phyloP scores from a whole-genome alignment of 2,888 invertebrate genomes.

The Bruchidius siliquastri region DNA sequence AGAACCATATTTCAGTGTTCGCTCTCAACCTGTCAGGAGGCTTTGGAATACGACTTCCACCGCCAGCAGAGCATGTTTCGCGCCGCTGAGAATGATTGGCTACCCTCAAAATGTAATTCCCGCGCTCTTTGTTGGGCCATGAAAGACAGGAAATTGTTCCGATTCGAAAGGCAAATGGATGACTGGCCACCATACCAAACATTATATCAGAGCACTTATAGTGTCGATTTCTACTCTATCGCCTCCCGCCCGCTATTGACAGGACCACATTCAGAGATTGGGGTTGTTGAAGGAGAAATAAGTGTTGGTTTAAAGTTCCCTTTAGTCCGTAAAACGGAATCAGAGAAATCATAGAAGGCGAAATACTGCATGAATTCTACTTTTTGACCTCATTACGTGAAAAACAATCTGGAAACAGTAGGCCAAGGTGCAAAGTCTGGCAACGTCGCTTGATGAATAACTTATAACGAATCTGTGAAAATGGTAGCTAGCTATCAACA shows the following conservation, averaged over 20 bases:
- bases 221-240: neutral
- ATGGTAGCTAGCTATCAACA: no score
- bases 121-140: neutral
- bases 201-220: neutral
- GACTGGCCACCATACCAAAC: neutral
- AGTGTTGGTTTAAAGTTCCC: no score
- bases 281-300: no score
- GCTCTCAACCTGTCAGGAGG: neutral
- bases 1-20: no score
- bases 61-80: neutral
- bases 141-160: conserved; percentile 4
- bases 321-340: no score
- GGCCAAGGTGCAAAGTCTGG: no score
- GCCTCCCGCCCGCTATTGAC: neutral
- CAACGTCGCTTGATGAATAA: no score
- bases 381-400: no score
- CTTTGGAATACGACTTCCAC: neutral
- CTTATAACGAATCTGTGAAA: no score
- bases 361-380: no score
- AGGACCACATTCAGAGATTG: neutral
- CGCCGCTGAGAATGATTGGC: neutral
- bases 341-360: no score
- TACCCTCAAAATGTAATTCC: neutral
- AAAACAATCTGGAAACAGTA: no score
- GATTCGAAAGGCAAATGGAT: conserved; percentile 2